Percentiles rank a stretch among this genome's conserved stretches.
Evolutionary conservation across 1,140 invertebrate genomes (phyloP).

Genomic region (Calliphora vicina): DNA sequence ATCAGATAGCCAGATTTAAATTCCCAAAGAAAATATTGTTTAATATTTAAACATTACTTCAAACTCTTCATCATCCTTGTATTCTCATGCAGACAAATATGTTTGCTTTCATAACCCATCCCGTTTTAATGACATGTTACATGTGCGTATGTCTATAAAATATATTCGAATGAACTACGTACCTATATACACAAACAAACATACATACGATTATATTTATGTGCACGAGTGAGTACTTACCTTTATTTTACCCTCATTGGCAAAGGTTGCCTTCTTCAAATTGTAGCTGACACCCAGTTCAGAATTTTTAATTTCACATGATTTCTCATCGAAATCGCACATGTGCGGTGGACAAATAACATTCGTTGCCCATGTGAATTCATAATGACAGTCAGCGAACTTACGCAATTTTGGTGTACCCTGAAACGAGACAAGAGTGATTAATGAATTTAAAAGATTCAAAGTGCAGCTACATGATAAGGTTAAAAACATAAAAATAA

Average conservation of each 20-base stretch:
- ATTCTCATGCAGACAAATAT: no score
- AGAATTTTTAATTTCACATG: slow-evolving; percentile 56
- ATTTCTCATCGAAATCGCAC: slow-evolving; percentile 49
- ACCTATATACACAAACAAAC: no score
- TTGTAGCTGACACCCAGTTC: slow-evolving; percentile 47
- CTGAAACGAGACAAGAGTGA: slow-evolving; percentile 47
- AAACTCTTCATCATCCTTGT: no score
- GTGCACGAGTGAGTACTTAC: slow-evolving; percentile 41
- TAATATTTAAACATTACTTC: no score
- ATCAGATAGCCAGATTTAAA: no score
- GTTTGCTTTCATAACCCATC: no score
- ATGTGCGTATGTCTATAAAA: no score
- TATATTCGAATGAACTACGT: no score
- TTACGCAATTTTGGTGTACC: slow-evolving; percentile 61
- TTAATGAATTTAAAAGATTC: background rate
- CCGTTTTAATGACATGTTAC: no score
- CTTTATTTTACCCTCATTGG: slow-evolving; percentile 53
- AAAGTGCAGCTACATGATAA: background rate
- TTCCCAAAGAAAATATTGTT: slow-evolving; percentile 2
- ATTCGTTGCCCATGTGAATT: slow-evolving; percentile 66
- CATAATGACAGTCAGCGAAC: slow-evolving; percentile 63
- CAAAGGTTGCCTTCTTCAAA: slow-evolving; percentile 52
- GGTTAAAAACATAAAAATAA: background rate
- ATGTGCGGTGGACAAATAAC: slow-evolving; percentile 62
- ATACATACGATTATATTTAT: no score